A percentile compares a stretch with the other conserved stretches of the same genome.
These are phyloP conservation scores for Nyctibius grandis DNA, from an alignment of 2,797 vertebrate genomes.

Conservation along the genomic window DNA sequence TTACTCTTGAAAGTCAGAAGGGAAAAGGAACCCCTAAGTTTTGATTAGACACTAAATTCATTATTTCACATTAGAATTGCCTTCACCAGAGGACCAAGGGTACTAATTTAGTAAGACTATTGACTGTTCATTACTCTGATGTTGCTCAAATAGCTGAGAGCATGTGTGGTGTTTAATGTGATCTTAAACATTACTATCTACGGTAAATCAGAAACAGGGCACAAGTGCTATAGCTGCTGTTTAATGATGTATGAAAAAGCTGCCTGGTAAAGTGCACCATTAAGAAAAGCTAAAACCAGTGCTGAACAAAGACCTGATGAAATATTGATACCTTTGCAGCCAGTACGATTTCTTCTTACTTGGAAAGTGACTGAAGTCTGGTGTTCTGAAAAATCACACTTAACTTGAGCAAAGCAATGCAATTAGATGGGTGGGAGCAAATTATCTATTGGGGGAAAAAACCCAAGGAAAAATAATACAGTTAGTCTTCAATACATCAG, in stretches of 20 bases:
- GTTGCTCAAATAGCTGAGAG: constrained; percentile 71
- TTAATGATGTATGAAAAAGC: constrained; percentile 82
- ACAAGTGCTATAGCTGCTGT: constrained; percentile 67
- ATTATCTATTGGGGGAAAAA: not conserved
- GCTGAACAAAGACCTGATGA: constrained; percentile 84
- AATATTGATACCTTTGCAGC: constrained; percentile 86
- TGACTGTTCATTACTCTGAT: constrained; percentile 71
- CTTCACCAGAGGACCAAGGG: constrained; percentile 55
- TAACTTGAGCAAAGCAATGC: constrained; percentile 1
- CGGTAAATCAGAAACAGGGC: constrained; percentile 75
- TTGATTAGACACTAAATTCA: constrained; percentile 63
- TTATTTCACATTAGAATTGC: constrained; percentile 57
- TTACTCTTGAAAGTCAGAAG: constrained; percentile 46
- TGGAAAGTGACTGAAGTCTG: constrained; percentile 41
- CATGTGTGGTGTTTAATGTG: constrained; percentile 72
- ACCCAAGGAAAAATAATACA: not conserved
- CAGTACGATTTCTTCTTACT: constrained; percentile 74
- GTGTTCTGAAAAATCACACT: not conserved
- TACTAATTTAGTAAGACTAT: constrained; percentile 72
- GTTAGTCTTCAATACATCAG: not conserved
- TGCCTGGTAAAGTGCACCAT: constrained; percentile 87
- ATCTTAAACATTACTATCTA: constrained; percentile 75
- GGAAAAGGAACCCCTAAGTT: constrained; percentile 49
- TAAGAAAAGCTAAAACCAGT: constrained; percentile 83
- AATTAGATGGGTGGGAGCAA: not conserved